Percentiles rank a stretch among this genome's conserved stretches.
Evolutionary conservation across 2,888 invertebrate species (phyloP).

Genomic region (Hemithea aestivaria): DNA sequence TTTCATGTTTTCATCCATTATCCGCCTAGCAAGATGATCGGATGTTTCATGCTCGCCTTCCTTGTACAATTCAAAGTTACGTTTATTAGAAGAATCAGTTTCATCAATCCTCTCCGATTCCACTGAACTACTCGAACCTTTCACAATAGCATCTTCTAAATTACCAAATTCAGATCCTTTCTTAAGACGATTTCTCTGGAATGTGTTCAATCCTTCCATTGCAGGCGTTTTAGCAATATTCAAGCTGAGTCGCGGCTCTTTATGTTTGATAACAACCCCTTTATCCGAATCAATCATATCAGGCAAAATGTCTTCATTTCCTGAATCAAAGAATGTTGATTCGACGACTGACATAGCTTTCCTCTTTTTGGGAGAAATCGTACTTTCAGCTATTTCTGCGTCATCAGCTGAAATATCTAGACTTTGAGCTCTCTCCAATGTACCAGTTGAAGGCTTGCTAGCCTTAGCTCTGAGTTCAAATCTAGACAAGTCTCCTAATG

Average conservation of each 20-base stretch:
- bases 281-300: constrained; percentile 68
- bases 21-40: constrained; percentile 65
- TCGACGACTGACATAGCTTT: constrained; percentile 81
- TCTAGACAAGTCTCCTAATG: constrained; percentile 87
- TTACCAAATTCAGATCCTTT: constrained; percentile 88
- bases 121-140: constrained; percentile 68
- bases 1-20: constrained; percentile 73
- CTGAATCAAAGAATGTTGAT: constrained; percentile 65
- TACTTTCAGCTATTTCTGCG: constrained; percentile 62
- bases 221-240: constrained; percentile 74
- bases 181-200: constrained; percentile 83
- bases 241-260: constrained; percentile 78
- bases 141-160: constrained; percentile 86
- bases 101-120: constrained; percentile 62
- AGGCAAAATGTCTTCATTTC: constrained; percentile 59
- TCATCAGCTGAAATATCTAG: constrained; percentile 84
- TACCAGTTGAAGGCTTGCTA: constrained; percentile 74
- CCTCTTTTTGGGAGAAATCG: constrained; percentile 80
- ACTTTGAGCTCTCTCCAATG: constrained; percentile 88
- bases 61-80: constrained; percentile 46
- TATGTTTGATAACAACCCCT: constrained; percentile 62
- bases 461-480: constrained; percentile 73
- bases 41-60: constrained; percentile 62
- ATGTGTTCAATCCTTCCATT: constrained; percentile 83
- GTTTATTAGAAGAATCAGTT: constrained; percentile 37